phyloP scores from a whole-genome alignment of 1,140 invertebrate species.

The Drosophila kohkoa region DNA sequence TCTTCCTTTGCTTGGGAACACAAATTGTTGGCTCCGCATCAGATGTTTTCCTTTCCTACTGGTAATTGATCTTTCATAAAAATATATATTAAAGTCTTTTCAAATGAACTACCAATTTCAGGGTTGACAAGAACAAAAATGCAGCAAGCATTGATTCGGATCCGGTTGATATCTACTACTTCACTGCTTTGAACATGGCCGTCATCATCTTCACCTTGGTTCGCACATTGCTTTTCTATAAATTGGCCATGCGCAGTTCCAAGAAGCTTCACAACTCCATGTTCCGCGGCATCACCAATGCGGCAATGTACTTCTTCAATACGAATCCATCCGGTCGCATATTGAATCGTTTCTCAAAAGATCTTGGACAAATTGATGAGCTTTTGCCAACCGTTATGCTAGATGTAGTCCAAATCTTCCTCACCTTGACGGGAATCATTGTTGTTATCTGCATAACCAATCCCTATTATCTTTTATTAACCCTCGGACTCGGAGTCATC shows the following conservation, averaged over 20 bases:
- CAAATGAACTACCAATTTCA: neutral
- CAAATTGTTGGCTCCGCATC: conserved; percentile 59
- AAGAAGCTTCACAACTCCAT: conserved; percentile 59
- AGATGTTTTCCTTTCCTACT: conserved; percentile 62
- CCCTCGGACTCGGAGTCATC: conserved; percentile 88
- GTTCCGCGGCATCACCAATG: conserved; percentile 73
- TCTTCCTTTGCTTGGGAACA: conserved; percentile 65
- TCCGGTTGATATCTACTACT: conserved; percentile 60
- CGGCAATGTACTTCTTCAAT: conserved; percentile 92
- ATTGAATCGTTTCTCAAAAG: conserved; percentile 91
- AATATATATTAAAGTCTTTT: neutral
- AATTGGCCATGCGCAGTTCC: conserved; percentile 65
- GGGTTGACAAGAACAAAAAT: conserved; percentile 61
- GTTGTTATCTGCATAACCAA: conserved; percentile 91
- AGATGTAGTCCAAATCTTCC: conserved; percentile 91
- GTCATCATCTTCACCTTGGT: conserved; percentile 68
- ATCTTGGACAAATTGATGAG: conserved; percentile 93
- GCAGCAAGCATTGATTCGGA: conserved; percentile 28
- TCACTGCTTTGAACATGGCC: conserved; percentile 53
- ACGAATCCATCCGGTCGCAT: conserved; percentile 90
- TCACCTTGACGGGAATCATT: conserved; percentile 88
- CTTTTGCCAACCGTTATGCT: conserved; percentile 91
- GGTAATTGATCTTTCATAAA: conserved; percentile 31
- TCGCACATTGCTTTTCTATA: conserved; percentile 64
- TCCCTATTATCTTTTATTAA: conserved; percentile 90